These are phyloP conservation scores for Gyps fulvus DNA, from an alignment of 2,113 vertebrate species.

Conservation along the genomic window DNA sequence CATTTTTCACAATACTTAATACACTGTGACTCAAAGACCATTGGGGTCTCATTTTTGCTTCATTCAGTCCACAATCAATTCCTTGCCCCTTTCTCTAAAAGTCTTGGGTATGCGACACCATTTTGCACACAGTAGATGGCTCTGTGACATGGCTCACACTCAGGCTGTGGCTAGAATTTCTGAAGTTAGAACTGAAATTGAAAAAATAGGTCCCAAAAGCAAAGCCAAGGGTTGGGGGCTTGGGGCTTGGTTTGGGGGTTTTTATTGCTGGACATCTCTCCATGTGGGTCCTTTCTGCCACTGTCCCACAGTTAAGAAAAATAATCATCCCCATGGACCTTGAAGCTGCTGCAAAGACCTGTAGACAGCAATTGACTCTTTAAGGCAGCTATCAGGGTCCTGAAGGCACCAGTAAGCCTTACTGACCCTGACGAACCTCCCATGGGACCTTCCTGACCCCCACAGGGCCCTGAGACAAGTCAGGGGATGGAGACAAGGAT, in stretches of 20 bases:
- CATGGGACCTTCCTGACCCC: rapidly evolving
- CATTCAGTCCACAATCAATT: not conserved
- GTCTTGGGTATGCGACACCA: not conserved
- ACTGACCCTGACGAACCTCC: not conserved
- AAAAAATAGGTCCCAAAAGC: not conserved
- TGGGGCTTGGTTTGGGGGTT: not conserved
- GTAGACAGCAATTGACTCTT: not conserved
- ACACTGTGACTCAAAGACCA: not conserved
- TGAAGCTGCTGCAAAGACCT: not conserved
- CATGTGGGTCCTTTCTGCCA: not conserved
- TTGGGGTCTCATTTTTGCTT: not conserved
- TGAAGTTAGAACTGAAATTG: not conserved
- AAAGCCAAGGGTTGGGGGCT: not conserved
- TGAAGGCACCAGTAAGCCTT: not conserved
- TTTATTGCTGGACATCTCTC: not conserved
- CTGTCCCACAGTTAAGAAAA: not conserved
- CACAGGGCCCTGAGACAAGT: not conserved
- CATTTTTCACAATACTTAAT: not conserved
- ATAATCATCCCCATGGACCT: not conserved
- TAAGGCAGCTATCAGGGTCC: not conserved
- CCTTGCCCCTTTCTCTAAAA: not conserved
- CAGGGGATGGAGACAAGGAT: not conserved
- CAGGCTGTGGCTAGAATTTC: not conserved
- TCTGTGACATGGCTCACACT: not conserved
- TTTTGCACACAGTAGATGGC: not conserved